A percentile compares a stretch with the other conserved stretches of the same genome.
These are phyloP conservation scores for Tenthredo notha DNA, from an alignment of 2,888 invertebrate species.

Conservation along the genomic window DNA sequence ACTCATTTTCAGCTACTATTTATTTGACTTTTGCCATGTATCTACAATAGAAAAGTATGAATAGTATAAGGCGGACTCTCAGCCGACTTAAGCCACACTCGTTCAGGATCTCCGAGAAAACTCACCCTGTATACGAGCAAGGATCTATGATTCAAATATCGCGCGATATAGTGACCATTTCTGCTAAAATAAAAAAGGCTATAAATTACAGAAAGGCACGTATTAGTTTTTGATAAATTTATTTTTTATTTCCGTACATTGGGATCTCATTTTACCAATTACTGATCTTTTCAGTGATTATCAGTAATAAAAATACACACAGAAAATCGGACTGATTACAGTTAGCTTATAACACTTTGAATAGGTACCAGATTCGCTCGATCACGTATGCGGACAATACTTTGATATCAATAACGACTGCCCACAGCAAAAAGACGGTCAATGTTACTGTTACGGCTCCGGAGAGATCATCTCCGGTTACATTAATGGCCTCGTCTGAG, in stretches of 20 bases:
- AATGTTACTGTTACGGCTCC: constrained; percentile 34
- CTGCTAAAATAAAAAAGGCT: neutral
- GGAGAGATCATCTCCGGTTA: too few relatives aligned
- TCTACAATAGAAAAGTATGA: too few relatives aligned
- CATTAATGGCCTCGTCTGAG: too few relatives aligned
- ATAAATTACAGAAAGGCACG: neutral
- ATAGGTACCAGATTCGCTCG: neutral
- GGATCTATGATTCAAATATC: neutral
- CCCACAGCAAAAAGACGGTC: neutral
- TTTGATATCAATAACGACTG: neutral
- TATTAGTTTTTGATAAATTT: neutral
- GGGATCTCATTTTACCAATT: neutral
- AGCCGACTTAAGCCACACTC: too few relatives aligned
- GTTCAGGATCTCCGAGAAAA: too few relatives aligned
- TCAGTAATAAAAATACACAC: neutral
- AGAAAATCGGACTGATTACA: neutral
- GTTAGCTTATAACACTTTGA: too few relatives aligned
- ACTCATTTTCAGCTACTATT: too few relatives aligned
- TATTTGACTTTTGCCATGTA: too few relatives aligned
- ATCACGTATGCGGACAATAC: neutral
- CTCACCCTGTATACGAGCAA: neutral
- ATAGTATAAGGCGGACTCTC: too few relatives aligned
- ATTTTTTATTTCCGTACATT: neutral
- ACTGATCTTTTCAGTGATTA: neutral
- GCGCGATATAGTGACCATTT: neutral